Evolutionary conservation across 2,797 vertebrate genomes (phyloP), one percentile per base, ranked within the genome.

Genomic region (Crocodylus rhombifer): DNA sequence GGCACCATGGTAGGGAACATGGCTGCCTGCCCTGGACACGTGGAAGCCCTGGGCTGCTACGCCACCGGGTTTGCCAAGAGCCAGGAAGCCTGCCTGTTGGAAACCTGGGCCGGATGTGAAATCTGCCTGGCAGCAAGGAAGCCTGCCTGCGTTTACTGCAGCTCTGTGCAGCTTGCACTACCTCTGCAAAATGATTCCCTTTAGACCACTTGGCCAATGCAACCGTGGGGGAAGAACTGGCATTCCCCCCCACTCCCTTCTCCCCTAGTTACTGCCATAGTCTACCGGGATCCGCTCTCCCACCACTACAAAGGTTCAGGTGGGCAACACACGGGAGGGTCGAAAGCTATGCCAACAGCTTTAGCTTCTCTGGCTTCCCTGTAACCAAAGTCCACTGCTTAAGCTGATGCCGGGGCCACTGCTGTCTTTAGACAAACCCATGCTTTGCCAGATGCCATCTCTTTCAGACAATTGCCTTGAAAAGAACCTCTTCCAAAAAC

Each of bases 41-140:
- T 21, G 9, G 30, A 33, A 67, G 65, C n/a, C 8, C n/a, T 20
- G 13, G n/a, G 65, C 30, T 67, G 18, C 5, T n/a, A 33, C 16
- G 13, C 25, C 69, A 21, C 12, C 33, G 14, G 11, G 21, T 3
- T 20, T 23, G 67, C 30, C 58, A 3, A 5, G 0, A 0, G 18
- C 1, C 15, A 1, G 33, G 80, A 77, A 2, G 1, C 80, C 73
- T 3, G 56, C n/a, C 77, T 62, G 71, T 2, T 51, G 33, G 26
- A 33, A 36, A 73, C 26, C 23, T 8, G 20, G 67, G 33, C 33
- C 2, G 13, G 21, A 3, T 20, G 42, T 23, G 42, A 33, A 26
- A 26, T 13, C 10, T 23, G 33, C 67, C 33, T 71, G 33, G 69
- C 23, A 26, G 69, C 23, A 51, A 7, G 14, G 7, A 15, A 42